These are phyloP conservation scores for Perithous albicinctus DNA, from an alignment of 2,888 invertebrate species.

Conservation along the genomic window DNA sequence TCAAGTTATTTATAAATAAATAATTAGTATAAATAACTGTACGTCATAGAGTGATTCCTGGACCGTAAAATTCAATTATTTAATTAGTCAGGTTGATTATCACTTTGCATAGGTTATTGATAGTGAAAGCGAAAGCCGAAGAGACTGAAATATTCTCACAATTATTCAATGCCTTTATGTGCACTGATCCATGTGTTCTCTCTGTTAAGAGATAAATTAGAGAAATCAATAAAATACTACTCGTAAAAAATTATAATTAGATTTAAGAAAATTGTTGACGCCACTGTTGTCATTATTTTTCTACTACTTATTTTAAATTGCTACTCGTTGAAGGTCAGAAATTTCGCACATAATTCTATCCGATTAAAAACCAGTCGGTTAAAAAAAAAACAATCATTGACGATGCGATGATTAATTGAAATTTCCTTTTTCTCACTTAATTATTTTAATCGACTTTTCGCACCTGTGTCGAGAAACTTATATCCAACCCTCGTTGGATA, in stretches of 20 bases:
- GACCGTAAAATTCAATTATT: too few species aligned
- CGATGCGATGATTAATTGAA: background rate
- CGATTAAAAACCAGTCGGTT: background rate
- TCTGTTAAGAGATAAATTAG: background rate
- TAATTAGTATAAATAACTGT: background rate
- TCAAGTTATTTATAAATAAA: conserved; percentile 15
- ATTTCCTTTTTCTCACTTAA: conserved; percentile 5
- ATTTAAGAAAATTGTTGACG: background rate
- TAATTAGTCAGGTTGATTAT: background rate
- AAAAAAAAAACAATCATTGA: background rate
- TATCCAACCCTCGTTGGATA: conserved; percentile 51
- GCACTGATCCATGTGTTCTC: background rate
- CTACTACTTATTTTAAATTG: too few species aligned
- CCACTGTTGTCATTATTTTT: background rate
- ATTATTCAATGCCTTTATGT: background rate
- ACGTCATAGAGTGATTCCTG: conserved; percentile 11
- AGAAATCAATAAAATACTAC: too few species aligned
- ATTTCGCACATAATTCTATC: background rate
- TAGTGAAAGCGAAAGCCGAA: conserved; percentile 1
- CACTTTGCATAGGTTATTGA: background rate
- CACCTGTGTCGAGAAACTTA: conserved; percentile 3
- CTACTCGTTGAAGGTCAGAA: background rate
- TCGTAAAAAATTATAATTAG: background rate
- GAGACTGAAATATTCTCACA: conserved; percentile 18
- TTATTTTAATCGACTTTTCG: conserved; percentile 6